Base-by-base conservation (phyloP, 2,113 vertebrate genomes). In the Meleagris gallopavo region DNA sequence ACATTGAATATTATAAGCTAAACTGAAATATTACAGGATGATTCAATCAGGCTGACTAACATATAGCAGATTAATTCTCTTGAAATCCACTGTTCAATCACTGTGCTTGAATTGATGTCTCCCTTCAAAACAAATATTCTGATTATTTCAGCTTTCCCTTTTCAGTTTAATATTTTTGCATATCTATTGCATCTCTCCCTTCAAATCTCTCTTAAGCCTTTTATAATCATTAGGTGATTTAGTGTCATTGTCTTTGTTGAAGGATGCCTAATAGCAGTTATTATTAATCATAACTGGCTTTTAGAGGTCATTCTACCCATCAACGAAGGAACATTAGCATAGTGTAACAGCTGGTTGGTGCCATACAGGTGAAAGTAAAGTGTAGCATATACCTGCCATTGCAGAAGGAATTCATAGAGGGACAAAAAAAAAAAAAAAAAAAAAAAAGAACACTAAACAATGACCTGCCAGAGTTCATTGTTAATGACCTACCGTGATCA, bases 51-150 rank as follows among this genome's bases (percentile, higher is more conserved):
- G 32, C 61, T 83, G 50, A 88, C 65, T 75, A 88, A 90, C 36
- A 69, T 66, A 62, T 43, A 89, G 10, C 0, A 81, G 40, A 81
- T 89, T 84, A 94, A 92, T 89, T 90, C 45, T 80, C 82, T 93
- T 92, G 82, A 95, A 92, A 91, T 89, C 20, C 84, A 86, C 55
- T 74, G 54, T 74, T 89, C 74, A 91, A 25, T 90, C 45, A 43
- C 55, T 60, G 15, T 65, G 20, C 62, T 93, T 91, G 89, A 87
- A 96, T 85, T 62, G 6, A 29, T n/a, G 34, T 92, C 29, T 77
- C 20, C 36, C 34, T 84, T 82, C 38, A 72, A 93, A 91, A 83
- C 54, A 93, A 89, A 87, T 78, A 83, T 75, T 69, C 67, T 29
- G 70, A 62, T 85, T 85, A 85, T 73, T 91, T 88, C 55, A 14